These are phyloP conservation scores for Clarias magur DNA, from an alignment of 2,113 vertebrate genomes.

Conservation along the genomic window DNA sequence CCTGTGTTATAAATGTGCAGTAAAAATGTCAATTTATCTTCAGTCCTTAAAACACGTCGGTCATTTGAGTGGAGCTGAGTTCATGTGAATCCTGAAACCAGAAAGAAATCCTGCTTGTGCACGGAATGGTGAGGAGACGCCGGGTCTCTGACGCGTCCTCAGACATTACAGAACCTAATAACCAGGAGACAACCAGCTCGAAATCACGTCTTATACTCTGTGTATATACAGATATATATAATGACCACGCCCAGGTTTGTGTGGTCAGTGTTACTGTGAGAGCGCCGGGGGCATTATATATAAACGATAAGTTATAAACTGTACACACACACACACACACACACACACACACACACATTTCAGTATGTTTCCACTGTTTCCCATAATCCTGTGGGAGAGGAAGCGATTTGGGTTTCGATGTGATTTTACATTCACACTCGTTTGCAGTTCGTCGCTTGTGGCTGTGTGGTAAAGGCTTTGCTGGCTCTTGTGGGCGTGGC, in stretches of 20 bases:
- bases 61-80: neutral
- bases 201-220: no score
- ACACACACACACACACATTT: no score
- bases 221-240: no score
- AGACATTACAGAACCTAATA: no score
- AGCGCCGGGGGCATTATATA: neutral
- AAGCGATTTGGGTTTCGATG: neutral
- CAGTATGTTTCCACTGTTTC: no score
- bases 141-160: no score
- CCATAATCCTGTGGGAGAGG: neutral
- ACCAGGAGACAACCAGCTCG: no score
- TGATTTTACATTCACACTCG: neutral
- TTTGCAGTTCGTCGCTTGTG: neutral
- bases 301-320: no score
- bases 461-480: neutral
- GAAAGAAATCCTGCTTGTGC: neutral
- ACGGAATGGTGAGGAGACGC: no score
- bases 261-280: neutral
- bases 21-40: neutral
- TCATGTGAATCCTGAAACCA: neutral
- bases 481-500: neutral
- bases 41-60: neutral
- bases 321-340: no score
- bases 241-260: no score
- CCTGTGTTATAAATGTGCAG: neutral